phyloP scores from a whole-genome alignment of 2,888 invertebrate genomes.

The Dicyrtomina minuta region DNA sequence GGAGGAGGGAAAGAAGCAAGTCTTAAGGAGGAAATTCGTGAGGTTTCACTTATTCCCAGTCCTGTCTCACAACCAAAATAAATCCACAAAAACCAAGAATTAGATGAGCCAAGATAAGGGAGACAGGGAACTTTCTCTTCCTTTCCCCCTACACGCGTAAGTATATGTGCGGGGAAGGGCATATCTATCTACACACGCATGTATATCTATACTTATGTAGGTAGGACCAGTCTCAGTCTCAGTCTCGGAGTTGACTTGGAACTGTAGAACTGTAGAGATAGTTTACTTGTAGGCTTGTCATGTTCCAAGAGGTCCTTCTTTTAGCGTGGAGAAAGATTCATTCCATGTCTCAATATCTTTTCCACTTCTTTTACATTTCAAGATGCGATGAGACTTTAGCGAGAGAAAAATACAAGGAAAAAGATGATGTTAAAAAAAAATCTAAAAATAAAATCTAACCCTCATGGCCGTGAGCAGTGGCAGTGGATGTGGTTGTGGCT shows the following conservation, averaged over 20 bases:
- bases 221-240: too few species aligned
- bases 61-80: conserved; percentile 10
- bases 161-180: too few species aligned
- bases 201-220: too few species aligned
- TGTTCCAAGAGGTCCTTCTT: neutral
- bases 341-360: conserved; percentile 2
- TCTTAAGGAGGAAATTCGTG: neutral
- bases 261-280: too few species aligned
- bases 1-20: neutral
- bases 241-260: too few species aligned
- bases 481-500: too few species aligned
- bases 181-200: too few species aligned
- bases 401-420: neutral
- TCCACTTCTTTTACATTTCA: too few species aligned
- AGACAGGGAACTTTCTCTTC: conserved; percentile 19
- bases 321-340: conserved; percentile 1
- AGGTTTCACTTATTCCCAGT: conserved; percentile 4
- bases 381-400: neutral
- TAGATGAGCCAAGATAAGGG: conserved; percentile 21
- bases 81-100: conserved; percentile 24
- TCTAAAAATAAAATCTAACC: too few species aligned
- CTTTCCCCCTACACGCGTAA: neutral
- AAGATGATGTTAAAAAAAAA: too few species aligned
- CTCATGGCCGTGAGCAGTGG: too few species aligned
- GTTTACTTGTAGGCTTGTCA: neutral